Conservation (phyloP, 2,797 vertebrate species). For the Neosilurus hyrtlii region DNA sequence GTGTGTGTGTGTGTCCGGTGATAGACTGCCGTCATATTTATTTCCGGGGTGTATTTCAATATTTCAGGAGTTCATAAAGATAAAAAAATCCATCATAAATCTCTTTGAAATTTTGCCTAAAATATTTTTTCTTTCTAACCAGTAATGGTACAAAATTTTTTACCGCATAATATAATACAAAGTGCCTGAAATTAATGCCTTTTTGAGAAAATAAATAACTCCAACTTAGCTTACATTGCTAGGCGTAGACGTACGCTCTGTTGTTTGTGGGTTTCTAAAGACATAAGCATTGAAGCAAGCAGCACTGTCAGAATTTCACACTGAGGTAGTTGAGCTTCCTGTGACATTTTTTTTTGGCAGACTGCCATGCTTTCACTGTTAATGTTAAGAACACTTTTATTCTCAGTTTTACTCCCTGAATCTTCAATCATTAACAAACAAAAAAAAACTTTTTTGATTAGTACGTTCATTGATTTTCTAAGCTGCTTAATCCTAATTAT, state of each 20-base stretch:
- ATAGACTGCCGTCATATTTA: too few relatives aligned
- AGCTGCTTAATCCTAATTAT: too few relatives aligned
- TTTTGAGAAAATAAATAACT: neutral
- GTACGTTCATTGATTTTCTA: neutral
- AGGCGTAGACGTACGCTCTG: neutral
- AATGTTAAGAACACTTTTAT: neutral
- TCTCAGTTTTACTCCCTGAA: neutral
- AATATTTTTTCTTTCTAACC: too few relatives aligned
- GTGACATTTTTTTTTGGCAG: neutral
- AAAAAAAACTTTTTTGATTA: neutral
- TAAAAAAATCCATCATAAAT: too few relatives aligned
- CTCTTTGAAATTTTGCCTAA: too few relatives aligned
- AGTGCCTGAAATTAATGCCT: neutral
- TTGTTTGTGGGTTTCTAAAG: slow-evolving; percentile 2
- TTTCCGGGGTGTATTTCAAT: too few relatives aligned
- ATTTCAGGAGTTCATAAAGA: too few relatives aligned
- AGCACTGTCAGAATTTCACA: slow-evolving; percentile 25
- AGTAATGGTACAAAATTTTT: too few relatives aligned
- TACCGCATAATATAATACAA: too few relatives aligned
- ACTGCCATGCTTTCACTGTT: neutral
- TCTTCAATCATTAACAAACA: neutral
- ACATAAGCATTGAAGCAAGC: neutral
- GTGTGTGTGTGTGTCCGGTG: too few relatives aligned
- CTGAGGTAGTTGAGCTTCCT: neutral
- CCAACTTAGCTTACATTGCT: neutral